phyloP scores from a whole-genome alignment of 2,113 vertebrate genomes.

The Mesitornis unicolor region DNA sequence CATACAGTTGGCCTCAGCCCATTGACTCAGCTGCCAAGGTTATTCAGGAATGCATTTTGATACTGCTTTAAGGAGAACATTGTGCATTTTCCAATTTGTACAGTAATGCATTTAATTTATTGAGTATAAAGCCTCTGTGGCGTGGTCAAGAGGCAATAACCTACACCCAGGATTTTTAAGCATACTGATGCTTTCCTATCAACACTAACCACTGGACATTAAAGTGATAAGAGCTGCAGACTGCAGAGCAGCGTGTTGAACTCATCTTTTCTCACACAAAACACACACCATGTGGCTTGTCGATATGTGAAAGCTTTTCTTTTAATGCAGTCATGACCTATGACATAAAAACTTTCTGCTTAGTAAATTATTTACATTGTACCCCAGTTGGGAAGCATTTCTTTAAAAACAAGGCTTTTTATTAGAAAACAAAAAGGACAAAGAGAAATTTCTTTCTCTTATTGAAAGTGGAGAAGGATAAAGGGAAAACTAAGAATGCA shows the following conservation, averaged over 20 bases:
- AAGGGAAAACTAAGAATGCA: background rate
- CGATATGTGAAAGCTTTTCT: background rate
- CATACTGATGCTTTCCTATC: background rate
- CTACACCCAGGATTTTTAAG: background rate
- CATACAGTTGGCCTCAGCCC: no score
- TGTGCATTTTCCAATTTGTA: background rate
- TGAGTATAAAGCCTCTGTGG: background rate
- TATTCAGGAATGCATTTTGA: background rate
- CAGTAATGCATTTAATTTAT: background rate
- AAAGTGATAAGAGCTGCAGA: background rate
- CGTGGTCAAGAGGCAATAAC: background rate
- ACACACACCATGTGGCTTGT: rapidly evolving
- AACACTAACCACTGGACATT: background rate
- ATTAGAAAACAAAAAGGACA: background rate
- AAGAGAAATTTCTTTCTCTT: background rate
- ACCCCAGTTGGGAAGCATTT: background rate
- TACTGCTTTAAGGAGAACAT: background rate
- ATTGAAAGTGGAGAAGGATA: background rate
- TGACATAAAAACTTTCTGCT: background rate
- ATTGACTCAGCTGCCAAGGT: background rate
- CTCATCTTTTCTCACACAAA: background rate
- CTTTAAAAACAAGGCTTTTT: background rate
- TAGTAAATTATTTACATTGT: background rate
- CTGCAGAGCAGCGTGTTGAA: background rate
- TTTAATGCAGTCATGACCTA: background rate